These are phyloP conservation scores for Cynoglossus semilaevis DNA, from an alignment of 2,113 vertebrate genomes.

Conservation along the genomic window DNA sequence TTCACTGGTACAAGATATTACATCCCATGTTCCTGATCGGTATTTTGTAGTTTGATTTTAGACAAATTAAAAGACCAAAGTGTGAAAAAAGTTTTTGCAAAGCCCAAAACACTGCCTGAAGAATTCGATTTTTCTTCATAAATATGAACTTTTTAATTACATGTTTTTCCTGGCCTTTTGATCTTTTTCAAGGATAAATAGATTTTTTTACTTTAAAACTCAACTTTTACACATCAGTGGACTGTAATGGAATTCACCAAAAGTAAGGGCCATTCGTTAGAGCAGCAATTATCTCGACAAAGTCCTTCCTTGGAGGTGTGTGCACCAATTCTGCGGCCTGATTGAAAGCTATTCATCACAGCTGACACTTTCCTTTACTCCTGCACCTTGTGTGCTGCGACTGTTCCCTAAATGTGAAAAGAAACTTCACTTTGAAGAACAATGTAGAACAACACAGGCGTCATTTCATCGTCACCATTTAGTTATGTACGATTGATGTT, in stretches of 20 bases:
- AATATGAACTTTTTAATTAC: no score
- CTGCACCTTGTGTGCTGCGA: background rate
- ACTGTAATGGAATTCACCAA: slow-evolving; percentile 54
- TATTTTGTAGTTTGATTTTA: no score
- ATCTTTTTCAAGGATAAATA: slow-evolving; percentile 43
- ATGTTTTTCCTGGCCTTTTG: no score
- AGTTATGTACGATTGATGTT: no score
- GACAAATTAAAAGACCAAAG: no score
- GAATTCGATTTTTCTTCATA: no score
- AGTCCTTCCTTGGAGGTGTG: slow-evolving; percentile 51
- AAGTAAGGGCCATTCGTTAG: slow-evolving; percentile 50
- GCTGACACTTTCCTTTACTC: slow-evolving; percentile 38
- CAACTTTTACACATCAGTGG: slow-evolving; percentile 37
- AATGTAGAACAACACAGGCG: background rate
- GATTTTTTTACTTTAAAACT: slow-evolving; percentile 31
- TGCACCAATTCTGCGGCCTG: slow-evolving; percentile 61
- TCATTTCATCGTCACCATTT: background rate
- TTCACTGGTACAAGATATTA: no score
- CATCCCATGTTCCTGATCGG: no score
- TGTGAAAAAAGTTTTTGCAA: no score
- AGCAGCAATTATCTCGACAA: slow-evolving; percentile 62
- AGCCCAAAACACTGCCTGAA: no score
- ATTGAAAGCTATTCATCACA: slow-evolving; percentile 73
- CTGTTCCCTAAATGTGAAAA: slow-evolving; percentile 7
- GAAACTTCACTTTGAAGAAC: no score